These are phyloP conservation scores for Chirona hameri DNA, from an alignment of 2,888 invertebrate genomes.

Conservation along the genomic window DNA sequence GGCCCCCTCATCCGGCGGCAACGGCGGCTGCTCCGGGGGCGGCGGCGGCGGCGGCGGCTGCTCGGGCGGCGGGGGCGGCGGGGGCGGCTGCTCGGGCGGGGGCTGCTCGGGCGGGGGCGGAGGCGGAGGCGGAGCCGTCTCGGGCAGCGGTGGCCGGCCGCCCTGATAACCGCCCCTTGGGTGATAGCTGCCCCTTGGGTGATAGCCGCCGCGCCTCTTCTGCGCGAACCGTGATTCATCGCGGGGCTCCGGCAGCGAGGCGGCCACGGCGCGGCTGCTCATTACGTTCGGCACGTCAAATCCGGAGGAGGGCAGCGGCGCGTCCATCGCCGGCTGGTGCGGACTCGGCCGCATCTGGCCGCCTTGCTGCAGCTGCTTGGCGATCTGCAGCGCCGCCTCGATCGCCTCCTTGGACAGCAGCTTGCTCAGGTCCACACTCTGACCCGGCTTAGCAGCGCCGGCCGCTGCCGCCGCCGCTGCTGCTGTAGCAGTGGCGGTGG, in stretches of 20 bases:
- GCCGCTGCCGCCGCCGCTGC: neutral
- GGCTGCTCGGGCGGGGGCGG: neutral
- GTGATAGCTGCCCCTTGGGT: no score
- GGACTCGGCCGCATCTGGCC: neutral
- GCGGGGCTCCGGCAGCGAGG: neutral
- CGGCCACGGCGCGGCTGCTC: neutral
- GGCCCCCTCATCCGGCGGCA: neutral
- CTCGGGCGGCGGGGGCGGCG: neutral
- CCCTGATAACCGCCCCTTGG: neutral
- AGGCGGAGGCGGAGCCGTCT: neutral
- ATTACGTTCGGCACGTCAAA: neutral
- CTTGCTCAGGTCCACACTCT: neutral
- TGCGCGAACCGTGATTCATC: no score
- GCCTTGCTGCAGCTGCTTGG: slow-evolving; percentile 13
- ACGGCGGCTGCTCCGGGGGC: neutral
- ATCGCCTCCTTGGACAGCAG: slow-evolving; percentile 28
- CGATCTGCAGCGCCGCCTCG: slow-evolving; percentile 6
- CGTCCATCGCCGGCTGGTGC: neutral
- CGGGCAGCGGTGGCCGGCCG: neutral
- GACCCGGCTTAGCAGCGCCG: neutral
- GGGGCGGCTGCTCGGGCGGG: neutral
- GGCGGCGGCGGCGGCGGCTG: neutral
- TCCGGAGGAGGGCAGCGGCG: neutral
- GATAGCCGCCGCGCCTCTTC: no score
- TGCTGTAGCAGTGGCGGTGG: neutral